Percentiles rank a stretch among this genome's conserved stretches.
phyloP scores from a whole-genome alignment of 2,113 vertebrate genomes.

The Syngnathus typhle region DNA sequence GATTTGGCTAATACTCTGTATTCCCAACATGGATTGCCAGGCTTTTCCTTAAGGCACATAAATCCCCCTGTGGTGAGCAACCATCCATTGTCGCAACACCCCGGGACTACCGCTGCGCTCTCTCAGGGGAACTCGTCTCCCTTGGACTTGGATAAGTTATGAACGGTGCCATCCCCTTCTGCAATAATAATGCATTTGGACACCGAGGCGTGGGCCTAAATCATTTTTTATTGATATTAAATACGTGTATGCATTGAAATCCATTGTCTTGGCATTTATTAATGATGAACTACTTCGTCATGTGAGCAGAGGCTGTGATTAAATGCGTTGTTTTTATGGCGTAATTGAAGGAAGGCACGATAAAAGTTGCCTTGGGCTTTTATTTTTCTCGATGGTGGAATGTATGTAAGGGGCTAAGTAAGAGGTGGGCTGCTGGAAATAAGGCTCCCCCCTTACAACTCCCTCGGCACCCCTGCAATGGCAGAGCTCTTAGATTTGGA shows the following conservation, averaged over 20 bases:
- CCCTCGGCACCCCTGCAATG: conserved; percentile 40
- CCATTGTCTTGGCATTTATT: conserved; percentile 37
- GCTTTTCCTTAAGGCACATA: conserved; percentile 38
- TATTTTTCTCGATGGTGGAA: conserved; percentile 13
- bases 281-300: conserved; percentile 54
- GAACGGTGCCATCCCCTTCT: conserved; percentile 19
- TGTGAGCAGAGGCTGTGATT: conserved; percentile 54
- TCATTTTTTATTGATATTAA: conserved; percentile 51
- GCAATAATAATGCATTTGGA: conserved; percentile 28
- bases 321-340: conserved; percentile 60
- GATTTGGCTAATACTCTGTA: conserved; percentile 40
- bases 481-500: conserved; percentile 39
- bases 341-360: conserved; percentile 55
- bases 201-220: conserved; percentile 8
- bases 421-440: conserved; percentile 41
- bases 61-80: conserved; percentile 35
- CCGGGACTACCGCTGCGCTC: conserved; percentile 11
- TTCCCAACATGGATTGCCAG: conserved; percentile 48
- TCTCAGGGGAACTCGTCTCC: conserved; percentile 27
- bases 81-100: conserved; percentile 22
- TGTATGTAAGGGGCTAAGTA: conserved; percentile 32
- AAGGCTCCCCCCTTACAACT: conserved; percentile 52
- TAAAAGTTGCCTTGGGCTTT: conserved; percentile 56
- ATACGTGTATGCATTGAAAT: conserved; percentile 39
- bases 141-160: conserved; percentile 43